phyloP scores from a whole-genome alignment of 2,797 vertebrate species.

The Channallabes apus region DNA sequence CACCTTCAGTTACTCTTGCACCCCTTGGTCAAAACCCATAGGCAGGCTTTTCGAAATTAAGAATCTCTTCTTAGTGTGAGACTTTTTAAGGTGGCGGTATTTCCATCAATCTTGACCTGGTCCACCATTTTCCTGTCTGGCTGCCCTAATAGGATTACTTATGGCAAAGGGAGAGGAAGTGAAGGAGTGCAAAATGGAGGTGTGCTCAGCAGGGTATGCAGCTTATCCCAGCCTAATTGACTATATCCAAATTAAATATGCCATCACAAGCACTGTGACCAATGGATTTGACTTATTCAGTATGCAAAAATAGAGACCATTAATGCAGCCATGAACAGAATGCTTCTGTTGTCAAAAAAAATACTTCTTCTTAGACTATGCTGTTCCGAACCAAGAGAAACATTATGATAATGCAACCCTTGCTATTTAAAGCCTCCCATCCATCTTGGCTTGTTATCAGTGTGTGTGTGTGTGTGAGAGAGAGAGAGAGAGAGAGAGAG shows the following conservation, averaged over 20 bases:
- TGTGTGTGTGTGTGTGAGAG: not conserved
- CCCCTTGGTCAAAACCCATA: conserved; percentile 38
- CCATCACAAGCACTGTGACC: conserved; percentile 99
- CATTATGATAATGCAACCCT: conserved; percentile 36
- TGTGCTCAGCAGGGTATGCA: conserved; percentile 95
- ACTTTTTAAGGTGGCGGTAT: conserved; percentile 58
- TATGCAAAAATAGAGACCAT: conserved; percentile 99
- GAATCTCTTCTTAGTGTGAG: conserved; percentile 28
- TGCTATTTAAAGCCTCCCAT: conserved; percentile 44
- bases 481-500: not conserved
- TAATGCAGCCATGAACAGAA: conserved; percentile 91
- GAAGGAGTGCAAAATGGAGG: conserved; percentile 96
- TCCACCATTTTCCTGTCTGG: conserved; percentile 76
- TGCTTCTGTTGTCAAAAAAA: conserved; percentile 62
- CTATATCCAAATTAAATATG: conserved; percentile 99
- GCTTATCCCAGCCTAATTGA: conserved; percentile 99
- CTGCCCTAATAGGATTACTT: conserved; percentile 97
- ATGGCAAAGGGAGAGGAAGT: conserved; percentile 89
- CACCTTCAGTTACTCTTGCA: conserved; percentile 58
- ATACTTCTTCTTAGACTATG: conserved; percentile 33
- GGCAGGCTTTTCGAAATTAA: conserved; percentile 44
- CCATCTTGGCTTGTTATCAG: conserved; percentile 45
- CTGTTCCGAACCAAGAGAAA: conserved; percentile 47
- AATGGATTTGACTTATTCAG: conserved; percentile 99
- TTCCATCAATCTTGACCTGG: conserved; percentile 71